These are phyloP conservation scores for Phlogophora meticulosa DNA, from an alignment of 2,888 invertebrate species.

Conservation along the genomic window DNA sequence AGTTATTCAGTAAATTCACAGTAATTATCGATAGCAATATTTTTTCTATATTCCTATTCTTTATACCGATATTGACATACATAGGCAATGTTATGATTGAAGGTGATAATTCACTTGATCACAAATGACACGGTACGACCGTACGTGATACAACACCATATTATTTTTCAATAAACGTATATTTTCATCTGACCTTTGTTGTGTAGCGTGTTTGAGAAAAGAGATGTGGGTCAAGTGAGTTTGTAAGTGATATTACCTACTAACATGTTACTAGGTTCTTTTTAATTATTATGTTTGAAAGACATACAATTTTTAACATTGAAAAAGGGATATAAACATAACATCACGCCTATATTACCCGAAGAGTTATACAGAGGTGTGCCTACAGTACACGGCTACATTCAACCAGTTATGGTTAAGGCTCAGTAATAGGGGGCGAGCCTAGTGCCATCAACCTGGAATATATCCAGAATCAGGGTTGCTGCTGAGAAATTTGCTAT, in stretches of 20 bases:
- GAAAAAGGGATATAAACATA: neutral
- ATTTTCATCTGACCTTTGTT: constrained; percentile 74
- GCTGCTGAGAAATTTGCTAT: too few relatives aligned
- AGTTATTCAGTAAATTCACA: neutral
- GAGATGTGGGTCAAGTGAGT: constrained; percentile 76
- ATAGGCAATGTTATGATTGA: constrained; percentile 45
- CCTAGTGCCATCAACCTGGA: too few relatives aligned
- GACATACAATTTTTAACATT: neutral
- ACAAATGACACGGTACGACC: constrained; percentile 62
- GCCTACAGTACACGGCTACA: too few relatives aligned
- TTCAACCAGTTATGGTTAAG: too few relatives aligned
- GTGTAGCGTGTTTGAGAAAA: constrained; percentile 68
- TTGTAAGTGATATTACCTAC: constrained; percentile 48
- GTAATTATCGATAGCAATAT: neutral
- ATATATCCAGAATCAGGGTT: too few relatives aligned
- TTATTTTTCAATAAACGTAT: constrained; percentile 74
- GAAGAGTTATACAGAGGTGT: neutral
- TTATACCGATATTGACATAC: constrained; percentile 47
- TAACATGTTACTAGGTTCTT: constrained; percentile 34
- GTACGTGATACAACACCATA: constrained; percentile 66
- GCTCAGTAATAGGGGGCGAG: too few relatives aligned
- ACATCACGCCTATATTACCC: too few relatives aligned
- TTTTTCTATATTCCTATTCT: constrained; percentile 28
- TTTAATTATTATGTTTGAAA: constrained; percentile 29
- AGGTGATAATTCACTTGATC: constrained; percentile 64